Evolutionary conservation across 2,888 invertebrate genomes (phyloP), one percentile per base, ranked within the genome.

Genomic region (Torymus aiolomorphi): DNA sequence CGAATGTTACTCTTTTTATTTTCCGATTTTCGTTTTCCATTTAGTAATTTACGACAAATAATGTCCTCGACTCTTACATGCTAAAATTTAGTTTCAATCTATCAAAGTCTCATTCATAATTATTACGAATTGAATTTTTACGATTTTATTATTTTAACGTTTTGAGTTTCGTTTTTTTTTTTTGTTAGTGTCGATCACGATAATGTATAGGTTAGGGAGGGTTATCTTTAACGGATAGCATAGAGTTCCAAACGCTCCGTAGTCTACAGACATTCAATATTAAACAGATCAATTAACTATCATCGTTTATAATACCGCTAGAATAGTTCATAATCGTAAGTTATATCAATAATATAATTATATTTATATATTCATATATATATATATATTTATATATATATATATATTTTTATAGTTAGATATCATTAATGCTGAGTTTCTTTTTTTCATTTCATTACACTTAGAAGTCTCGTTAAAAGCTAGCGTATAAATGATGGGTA

Each of bases 181-280:
- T 69, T 83, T 79, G 80, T 80, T 76, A 82, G 83, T 84, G 81
- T 83, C 75, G 80, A 79, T 63, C 76, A 66, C 80, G 82, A 79
- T 81, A 71, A 83, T 83, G 80, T 80, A 54, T 78, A 73, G 84
- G 83, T 77, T 73, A 70, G 76, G 81, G 84, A 71, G 76, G 76
- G 31, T 79, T 82, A 82, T 84, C 85, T 84, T 88, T 85, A 85
- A 86, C 88, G 87, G 88, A 85, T 87, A 88, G 90, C 90, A 90
- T 88, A 89, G 90, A 90, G 90, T 90, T 90, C 90, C 89, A 90
- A 90, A 90, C 90, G 90, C 90, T 90, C 89, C 86, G 87, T 89
- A 88, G 87, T 88, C 89, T 89, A 90, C 89, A 89, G 88, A 89
- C 90, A 90, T 90, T 89, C 89, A 89, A 89, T 89, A 89, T 90